phyloP scores from a whole-genome alignment of 92 coral and sea anemone genomes.

The Meandrina meandrites region DNA sequence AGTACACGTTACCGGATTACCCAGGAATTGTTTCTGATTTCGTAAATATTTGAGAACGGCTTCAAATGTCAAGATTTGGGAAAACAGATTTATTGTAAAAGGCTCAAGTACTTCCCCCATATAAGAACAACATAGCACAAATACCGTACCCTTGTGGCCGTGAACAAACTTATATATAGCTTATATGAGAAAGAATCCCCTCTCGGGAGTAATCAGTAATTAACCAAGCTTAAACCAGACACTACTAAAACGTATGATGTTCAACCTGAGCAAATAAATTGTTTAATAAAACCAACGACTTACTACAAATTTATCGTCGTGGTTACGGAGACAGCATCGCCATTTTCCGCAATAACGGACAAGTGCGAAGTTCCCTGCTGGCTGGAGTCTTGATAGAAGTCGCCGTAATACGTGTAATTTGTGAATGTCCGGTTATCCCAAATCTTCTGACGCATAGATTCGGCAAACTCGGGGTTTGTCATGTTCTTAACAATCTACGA shows the following conservation, averaged over 20 bases:
- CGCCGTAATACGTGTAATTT: slow-evolving; percentile 72
- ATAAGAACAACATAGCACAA: background rate
- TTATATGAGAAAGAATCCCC: too few species aligned
- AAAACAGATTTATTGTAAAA: too few species aligned
- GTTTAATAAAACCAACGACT: background rate
- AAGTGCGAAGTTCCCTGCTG: slow-evolving; percentile 81
- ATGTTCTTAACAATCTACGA: slow-evolving; percentile 67
- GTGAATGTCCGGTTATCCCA: slow-evolving; percentile 65
- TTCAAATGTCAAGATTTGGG: background rate
- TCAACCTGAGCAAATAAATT: too few species aligned
- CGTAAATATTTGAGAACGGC: background rate
- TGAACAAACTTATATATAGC: too few species aligned
- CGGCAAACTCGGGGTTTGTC: slow-evolving; percentile 76
- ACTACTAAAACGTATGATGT: background rate
- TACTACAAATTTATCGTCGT: slow-evolving; percentile 48
- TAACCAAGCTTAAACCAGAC: too few species aligned
- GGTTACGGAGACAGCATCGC: slow-evolving; percentile 92
- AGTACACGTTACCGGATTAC: too few species aligned
- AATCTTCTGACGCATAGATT: slow-evolving; percentile 72
- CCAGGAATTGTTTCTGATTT: background rate
- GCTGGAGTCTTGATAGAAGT: slow-evolving; percentile 53
- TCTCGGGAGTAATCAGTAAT: too few species aligned
- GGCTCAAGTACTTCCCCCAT: too few species aligned
- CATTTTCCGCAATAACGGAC: slow-evolving; percentile 87
- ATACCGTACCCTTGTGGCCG: background rate